Percentiles rank a stretch among this genome's conserved stretches.
Evolutionary conservation across 2,888 invertebrate species (phyloP).

Genomic region (Maniola hyperantus): DNA sequence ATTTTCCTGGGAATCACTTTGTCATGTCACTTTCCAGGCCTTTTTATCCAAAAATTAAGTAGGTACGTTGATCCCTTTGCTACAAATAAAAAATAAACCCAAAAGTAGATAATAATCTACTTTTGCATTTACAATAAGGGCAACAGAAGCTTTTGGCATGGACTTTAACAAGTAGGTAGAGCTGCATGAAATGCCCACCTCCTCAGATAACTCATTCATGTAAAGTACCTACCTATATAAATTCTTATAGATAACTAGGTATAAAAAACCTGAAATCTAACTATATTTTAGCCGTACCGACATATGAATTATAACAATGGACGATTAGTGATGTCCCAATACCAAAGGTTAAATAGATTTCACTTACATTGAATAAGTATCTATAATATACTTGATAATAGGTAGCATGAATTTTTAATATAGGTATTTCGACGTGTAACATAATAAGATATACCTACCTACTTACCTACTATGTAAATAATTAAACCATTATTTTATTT

Average conservation of each 20-base stretch:
- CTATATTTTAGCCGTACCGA: slow-evolving; percentile 36
- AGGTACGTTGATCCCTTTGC: no score
- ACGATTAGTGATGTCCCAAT: slow-evolving; percentile 47
- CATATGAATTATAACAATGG: slow-evolving; percentile 51
- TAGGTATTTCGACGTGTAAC: slow-evolving; percentile 14
- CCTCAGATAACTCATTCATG: no score
- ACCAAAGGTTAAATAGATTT: slow-evolving; percentile 48
- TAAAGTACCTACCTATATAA: no score
- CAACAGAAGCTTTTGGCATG: no score
- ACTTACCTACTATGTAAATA: slow-evolving; percentile 8
- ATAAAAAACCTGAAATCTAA: slow-evolving; percentile 25
- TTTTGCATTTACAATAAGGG: no score
- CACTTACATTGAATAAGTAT: slow-evolving; percentile 46
- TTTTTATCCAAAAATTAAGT: no score
- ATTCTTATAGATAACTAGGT: slow-evolving; percentile 13
- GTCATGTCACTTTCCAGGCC: no score
- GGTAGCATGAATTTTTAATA: slow-evolving; percentile 34
- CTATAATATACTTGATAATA: slow-evolving; percentile 41
- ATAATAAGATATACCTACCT: slow-evolving; percentile 5
- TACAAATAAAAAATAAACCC: no score
- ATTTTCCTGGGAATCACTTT: no score
- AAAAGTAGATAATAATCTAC: no score
- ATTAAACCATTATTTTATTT: slow-evolving; percentile 2
- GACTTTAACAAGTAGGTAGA: no score
- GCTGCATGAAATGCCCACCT: no score